Base-by-base conservation (phyloP, 1,140 invertebrate species). In the Drosophila biarmipes region DNA sequence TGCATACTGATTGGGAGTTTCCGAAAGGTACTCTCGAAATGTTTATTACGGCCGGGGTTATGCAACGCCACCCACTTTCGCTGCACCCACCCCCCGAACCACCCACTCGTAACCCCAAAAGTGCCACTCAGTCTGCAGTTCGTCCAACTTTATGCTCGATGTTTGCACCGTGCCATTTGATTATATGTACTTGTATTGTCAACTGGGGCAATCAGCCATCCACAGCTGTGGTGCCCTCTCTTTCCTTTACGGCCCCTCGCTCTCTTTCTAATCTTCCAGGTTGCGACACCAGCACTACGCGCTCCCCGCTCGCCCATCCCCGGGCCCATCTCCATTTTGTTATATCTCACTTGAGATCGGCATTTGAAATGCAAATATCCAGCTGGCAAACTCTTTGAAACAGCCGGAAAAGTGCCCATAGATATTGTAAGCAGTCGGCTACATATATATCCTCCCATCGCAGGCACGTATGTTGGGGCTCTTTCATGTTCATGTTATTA, bases 361-460 rank as follows among this genome's bases (percentile, higher is more conserved):
- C 73, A 81, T 86, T 86, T 87, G 57, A 75, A 82, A 86, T 87
- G 82, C 81, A 81, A 87, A 86, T 85, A 53, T 35, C 19, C 35
- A 54, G 71, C 57, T 57, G 46, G 58, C 80, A 59, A 53, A 63
- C 72, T 75, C 80, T 78, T 73, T 82, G 38, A 62, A 62, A 46
- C 29, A 34, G 19, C 17, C 56, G 45, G 31, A 57, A 51, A 74
- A 56, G 52, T 48, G 27, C 21, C 56, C 14, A 73, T 73, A 61
- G 55, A 81, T 62, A 54, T 79, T 74, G 59, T 69, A 61, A 59
- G 69, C 54, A 53, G 43, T 43, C 17, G 58, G 42, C 42, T 42
- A 19, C 15, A 53, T n/a, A 48, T 14, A 51, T 48, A 52, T 54
- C 6, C 15, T 37, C 43, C 12, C 24, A n/a, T n/a, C n/a, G 10